Evolutionary conservation across 2,888 invertebrate species (phyloP).

Genomic region (Cantharis flavilabris): DNA sequence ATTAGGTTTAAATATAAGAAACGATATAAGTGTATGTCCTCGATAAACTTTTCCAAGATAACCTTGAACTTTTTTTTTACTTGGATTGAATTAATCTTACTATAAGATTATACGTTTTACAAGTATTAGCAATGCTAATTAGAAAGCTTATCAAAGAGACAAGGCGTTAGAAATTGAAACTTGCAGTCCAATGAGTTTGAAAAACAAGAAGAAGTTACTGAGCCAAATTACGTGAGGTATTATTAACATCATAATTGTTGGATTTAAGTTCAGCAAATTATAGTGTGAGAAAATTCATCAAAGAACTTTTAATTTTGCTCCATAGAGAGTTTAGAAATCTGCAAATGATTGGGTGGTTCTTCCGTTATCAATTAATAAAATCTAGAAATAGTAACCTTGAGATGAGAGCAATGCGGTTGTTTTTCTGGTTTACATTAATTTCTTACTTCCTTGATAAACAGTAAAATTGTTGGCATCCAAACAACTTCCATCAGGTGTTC

Average conservation of each 20-base stretch:
- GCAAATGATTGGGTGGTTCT: neutral
- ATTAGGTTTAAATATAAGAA: constrained; percentile 6
- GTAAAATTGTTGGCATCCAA: neutral
- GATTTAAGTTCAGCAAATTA: neutral
- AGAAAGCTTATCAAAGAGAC: neutral
- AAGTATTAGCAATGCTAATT: constrained; percentile 1
- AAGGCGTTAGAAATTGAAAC: neutral
- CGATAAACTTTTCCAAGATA: constrained; percentile 12
- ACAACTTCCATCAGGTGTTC: neutral
- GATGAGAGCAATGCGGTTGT: neutral
- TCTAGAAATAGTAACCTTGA: neutral
- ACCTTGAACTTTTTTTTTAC: constrained; percentile 10
- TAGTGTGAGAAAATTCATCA: neutral
- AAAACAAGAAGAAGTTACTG: neutral
- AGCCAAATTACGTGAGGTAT: neutral
- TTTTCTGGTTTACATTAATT: neutral
- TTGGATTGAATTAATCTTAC: neutral
- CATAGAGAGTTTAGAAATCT: neutral
- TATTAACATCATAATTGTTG: neutral
- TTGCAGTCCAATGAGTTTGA: neutral
- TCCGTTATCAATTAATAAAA: neutral
- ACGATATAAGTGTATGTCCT: constrained; percentile 10
- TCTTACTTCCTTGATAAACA: neutral
- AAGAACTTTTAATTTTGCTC: neutral
- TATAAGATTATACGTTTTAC: neutral